Evolutionary conservation across 2,797 vertebrate species (phyloP), one percentile per base, ranked within the genome.

Genomic region (Tadarida brasiliensis): DNA sequence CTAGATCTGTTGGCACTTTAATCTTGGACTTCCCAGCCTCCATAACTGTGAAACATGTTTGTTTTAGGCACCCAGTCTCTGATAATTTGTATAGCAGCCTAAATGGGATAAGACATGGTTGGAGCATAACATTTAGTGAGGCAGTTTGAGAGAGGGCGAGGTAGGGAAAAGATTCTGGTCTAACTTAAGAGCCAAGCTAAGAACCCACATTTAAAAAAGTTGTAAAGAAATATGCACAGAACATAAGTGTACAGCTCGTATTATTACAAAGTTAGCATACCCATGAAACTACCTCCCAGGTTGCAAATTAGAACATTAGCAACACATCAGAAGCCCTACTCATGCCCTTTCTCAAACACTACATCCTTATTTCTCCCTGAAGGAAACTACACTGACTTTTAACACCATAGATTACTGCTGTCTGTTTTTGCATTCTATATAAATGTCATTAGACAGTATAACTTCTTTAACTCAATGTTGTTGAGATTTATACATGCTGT

Each of bases 371-470:
- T 90, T 81, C 1, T 90, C 19, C n/a, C 16, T 91, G 28, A 89
- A 87, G 70, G n/a, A 73, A 80, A 63, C 17, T 59, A 80, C 3
- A 44, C 12, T 83, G 63, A 84, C 39, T 85, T 95, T 70, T 90
- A 91, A 81, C 14, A 90, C 17, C 3, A 3, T 22, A 12, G 24
- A 56, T 78, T 68, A 71, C 39, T 73, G 33, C 16, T 59, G 11
- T 26, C 33, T 93, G 7, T 26, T 94, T 93, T 61, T 68, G 30
- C 92, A 90, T n/a, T 91, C 26, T 77, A 28, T 81, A 24, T 88
- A 87, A 76, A 74, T 56, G 5, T 61, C 30, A 80, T 87, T 94
- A 84, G 24, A 68, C 59, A 67, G 22, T 80, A 30, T 89, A 81
- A 39, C 33, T 83, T 90, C 56, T 87, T 94, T 90, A 35, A 84